A percentile compares a stretch with the other conserved stretches of the same genome.
phyloP scores from a whole-genome alignment of 2,113 vertebrate species.

The Forbesichthys papilliferus region DNA sequence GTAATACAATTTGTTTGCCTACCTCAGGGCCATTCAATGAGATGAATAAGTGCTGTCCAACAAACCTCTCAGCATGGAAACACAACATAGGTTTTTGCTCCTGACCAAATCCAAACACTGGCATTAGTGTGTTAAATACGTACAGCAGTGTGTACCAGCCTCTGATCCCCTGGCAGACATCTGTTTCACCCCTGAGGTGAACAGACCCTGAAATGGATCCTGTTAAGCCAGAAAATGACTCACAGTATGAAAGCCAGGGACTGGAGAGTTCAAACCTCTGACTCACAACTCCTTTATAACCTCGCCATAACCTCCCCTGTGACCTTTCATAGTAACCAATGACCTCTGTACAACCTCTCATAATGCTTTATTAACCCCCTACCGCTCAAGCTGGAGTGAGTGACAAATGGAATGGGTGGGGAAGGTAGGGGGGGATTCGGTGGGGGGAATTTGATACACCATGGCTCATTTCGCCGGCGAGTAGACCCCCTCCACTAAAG shows the following conservation, averaged over 20 bases:
- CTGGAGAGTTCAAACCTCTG: conserved; percentile 53
- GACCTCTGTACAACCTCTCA: conserved; percentile 55
- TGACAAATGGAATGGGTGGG: conserved; percentile 12
- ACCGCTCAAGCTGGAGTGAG: conserved; percentile 36
- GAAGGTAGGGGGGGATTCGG: conserved; percentile 20
- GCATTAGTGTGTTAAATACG: conserved; percentile 31
- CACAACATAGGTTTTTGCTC: not conserved
- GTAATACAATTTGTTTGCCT: not conserved
- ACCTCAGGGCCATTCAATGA: not conserved
- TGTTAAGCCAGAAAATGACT: conserved; percentile 53
- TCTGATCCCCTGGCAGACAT: conserved; percentile 51
- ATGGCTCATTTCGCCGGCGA: conserved; percentile 15
- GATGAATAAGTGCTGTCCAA: too few relatives aligned
- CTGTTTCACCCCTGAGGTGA: conserved; percentile 61
- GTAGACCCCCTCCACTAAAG: conserved; percentile 18
- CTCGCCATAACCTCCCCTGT: conserved; percentile 13
- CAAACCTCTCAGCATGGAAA: not conserved
- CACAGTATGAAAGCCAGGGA: conserved; percentile 38
- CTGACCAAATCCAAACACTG: conserved; percentile 10
- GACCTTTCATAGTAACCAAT: conserved; percentile 49
- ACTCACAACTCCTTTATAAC: conserved; percentile 50
- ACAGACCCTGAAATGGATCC: conserved; percentile 64
- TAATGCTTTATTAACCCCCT: conserved; percentile 44
- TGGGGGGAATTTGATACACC: conserved; percentile 50
- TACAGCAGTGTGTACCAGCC: conserved; percentile 34